Base-by-base conservation (phyloP, 2,888 invertebrate species). In the Pollenia angustigena region DNA sequence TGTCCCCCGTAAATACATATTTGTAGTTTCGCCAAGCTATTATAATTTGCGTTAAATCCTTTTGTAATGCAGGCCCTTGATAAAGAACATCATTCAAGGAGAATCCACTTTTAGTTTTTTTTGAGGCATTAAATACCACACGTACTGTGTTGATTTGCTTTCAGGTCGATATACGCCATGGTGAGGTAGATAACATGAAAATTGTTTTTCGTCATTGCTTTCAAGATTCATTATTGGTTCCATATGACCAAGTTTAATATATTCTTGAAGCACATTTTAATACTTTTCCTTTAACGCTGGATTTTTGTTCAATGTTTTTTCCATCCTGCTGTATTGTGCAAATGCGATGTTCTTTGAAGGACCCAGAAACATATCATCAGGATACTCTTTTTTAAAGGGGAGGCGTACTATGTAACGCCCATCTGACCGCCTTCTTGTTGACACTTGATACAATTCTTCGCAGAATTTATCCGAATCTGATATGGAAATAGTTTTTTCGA, bases 1-100 rank as follows among this genome's bases (percentile, higher is more conserved):
- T 79, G 46, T 90, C 88, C 2, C 87, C 87, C 14, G 87, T 88
- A 46, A 88, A 87, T 0, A 87, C 88, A 14, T 74, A 88, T 16
- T 69, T 42, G n/a, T 82, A 87, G 1, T 85, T 18, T 7, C 85
- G 50, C 82, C 80, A 89, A 1, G 16, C 23, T 1, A 88, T 16
- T 0, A 87, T 32, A 0, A 88, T 12, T n/a, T 60, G 56, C 14
- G 66, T 85, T 1, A 88, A 14, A 23, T 88, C 87, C 0, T 32
- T 44, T 72, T 89, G 87, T 42, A 89, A 84, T 3, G 69, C 62
- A 1, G 88, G 85, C 4, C 87, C 88, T 14, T 80, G 58, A 16
- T 87, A 56, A 12, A 88, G 44, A 0, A 78, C 62, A 42, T 86
- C 85, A 23, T 89, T 89, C 0, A 88, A 62, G 1, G 81, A 87